phyloP scores from a whole-genome alignment of 2,113 vertebrate genomes.

The Neogobius melanostomus region DNA sequence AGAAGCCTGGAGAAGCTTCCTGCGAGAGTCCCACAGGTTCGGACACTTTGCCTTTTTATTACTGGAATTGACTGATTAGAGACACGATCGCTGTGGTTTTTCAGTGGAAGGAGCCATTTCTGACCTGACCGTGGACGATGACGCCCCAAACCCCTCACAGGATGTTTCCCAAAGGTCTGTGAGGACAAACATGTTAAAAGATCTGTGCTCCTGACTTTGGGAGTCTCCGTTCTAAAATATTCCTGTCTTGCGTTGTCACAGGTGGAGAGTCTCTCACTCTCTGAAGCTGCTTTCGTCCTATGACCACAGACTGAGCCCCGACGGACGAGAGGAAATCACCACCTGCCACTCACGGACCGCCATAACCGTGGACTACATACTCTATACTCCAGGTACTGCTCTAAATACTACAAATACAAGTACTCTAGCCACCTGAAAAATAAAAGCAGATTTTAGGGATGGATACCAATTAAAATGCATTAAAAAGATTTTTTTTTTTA shows the following conservation, averaged over 20 bases:
- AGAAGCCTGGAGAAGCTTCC: not conserved
- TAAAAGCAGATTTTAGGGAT: no score
- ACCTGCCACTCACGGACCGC: slow-evolving; percentile 90
- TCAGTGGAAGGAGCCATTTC: slow-evolving; percentile 41
- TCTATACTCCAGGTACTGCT: slow-evolving; percentile 3
- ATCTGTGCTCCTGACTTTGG: no score
- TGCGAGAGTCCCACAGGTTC: slow-evolving; percentile 34
- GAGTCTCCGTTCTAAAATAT: no score
- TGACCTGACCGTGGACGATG: slow-evolving; percentile 30
- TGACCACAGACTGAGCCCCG: slow-evolving; percentile 81
- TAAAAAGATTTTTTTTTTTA: no score
- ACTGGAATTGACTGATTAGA: not conserved
- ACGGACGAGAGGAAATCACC: slow-evolving; percentile 87
- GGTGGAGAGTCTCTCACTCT: slow-evolving; percentile 78
- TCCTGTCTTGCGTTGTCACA: slow-evolving; percentile 8
- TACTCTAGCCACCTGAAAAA: not conserved
- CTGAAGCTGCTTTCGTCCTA: slow-evolving; percentile 89
- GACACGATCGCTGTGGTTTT: not conserved
- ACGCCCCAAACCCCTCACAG: not conserved
- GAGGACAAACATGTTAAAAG: not conserved
- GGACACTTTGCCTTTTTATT: not conserved
- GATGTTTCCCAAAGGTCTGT: slow-evolving; percentile 22
- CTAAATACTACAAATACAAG: not conserved
- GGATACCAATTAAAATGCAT: no score
- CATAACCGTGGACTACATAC: slow-evolving; percentile 91